Evolutionary conservation across 2,797 vertebrate species (phyloP).

Genomic region (Enteromius anoplus): DNA sequence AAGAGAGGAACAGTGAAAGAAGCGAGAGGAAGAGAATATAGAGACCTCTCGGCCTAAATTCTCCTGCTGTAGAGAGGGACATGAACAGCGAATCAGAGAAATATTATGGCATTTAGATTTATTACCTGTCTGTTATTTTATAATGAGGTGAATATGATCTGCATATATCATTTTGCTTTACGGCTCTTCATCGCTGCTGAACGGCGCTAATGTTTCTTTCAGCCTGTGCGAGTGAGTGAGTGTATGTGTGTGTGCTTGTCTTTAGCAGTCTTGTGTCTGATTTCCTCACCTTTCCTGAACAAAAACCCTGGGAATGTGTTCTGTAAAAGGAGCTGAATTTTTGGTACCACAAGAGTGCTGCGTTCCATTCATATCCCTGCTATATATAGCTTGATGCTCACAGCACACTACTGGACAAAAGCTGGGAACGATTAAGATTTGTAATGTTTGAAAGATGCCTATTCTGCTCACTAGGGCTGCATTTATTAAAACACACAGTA

Average conservation of each 20-base stretch:
- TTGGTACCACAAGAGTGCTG: background rate
- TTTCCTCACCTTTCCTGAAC: conserved; percentile 20
- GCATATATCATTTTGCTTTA: conserved; percentile 55
- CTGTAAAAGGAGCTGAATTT: conserved; percentile 13
- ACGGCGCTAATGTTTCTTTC: conserved; percentile 72
- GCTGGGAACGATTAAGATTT: background rate
- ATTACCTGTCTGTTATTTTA: conserved; percentile 57
- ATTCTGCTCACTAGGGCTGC: background rate
- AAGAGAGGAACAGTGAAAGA: conserved; percentile 42
- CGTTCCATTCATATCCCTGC: background rate
- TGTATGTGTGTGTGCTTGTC: conserved; percentile 47
- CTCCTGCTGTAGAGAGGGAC: conserved; percentile 56
- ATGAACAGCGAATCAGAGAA: conserved; percentile 53
- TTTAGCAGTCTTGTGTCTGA: conserved; percentile 62
- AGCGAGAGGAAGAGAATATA: conserved; percentile 43
- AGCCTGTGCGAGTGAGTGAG: conserved; percentile 51
- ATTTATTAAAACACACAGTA: background rate
- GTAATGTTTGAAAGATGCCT: background rate
- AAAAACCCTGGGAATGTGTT: conserved; percentile 15
- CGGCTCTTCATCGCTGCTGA: conserved; percentile 74
- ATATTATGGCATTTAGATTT: conserved; percentile 64
- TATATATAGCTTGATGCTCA: background rate
- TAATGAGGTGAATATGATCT: conserved; percentile 28
- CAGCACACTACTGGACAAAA: background rate
- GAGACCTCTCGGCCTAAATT: conserved; percentile 45